Conservation (phyloP, 2,797 vertebrate species). For the Pipistrellus kuhlii region DNA sequence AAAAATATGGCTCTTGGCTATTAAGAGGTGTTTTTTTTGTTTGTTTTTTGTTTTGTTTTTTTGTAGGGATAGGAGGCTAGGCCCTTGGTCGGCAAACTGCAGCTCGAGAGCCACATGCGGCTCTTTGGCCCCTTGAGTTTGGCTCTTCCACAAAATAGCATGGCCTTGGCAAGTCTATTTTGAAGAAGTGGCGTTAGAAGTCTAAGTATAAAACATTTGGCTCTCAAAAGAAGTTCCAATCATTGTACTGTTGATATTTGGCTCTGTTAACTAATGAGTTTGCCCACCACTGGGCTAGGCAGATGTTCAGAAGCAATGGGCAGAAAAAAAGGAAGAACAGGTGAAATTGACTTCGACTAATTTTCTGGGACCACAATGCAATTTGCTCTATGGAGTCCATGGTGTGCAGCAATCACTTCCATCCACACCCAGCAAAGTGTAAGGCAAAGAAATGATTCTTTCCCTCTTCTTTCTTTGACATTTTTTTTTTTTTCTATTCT, state of each 20-base stretch:
- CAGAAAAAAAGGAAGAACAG: background rate
- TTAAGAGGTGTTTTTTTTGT: background rate
- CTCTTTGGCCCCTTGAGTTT: no score
- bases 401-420: background rate
- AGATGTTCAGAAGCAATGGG: background rate
- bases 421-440: background rate
- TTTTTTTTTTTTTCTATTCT: slow-evolving; percentile 22
- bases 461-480: background rate
- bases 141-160: no score
- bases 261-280: no score
- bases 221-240: no score
- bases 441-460: background rate
- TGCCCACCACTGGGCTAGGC: background rate
- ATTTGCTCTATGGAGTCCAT: background rate
- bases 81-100: no score
- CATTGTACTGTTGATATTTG: no score
- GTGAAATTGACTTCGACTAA: background rate
- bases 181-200: no score
- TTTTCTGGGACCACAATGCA: background rate
- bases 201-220: no score
- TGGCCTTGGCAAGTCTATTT: no score
- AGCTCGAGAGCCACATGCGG: no score
- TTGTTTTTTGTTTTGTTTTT: no score
- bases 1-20: background rate
- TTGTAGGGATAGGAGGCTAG: background rate